A percentile compares a stretch with the other conserved stretches of the same genome.
Conservation (phyloP, 2,113 vertebrate species). For the Empidonax alnorum region DNA sequence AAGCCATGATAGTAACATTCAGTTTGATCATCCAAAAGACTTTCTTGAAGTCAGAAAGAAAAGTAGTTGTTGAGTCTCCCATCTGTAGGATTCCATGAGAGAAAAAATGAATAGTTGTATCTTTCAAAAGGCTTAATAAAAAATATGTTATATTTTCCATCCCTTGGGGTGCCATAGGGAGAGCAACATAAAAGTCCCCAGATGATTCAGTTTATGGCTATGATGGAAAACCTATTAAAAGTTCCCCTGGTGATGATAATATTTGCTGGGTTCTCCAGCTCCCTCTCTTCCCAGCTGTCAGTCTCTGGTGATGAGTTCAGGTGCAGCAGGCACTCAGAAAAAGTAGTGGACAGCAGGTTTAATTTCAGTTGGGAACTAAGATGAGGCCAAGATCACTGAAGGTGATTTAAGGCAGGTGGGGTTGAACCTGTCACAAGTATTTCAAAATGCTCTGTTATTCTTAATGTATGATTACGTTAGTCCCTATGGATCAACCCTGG, state of each 20-base stretch:
- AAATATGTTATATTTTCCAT: slow-evolving; percentile 62
- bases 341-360: slow-evolving; percentile 32
- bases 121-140: slow-evolving; percentile 62
- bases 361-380: slow-evolving; percentile 34
- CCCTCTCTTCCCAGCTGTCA: neutral
- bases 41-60: neutral
- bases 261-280: neutral
- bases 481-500: slow-evolving; percentile 10
- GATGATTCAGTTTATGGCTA: slow-evolving; percentile 22
- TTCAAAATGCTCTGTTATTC: slow-evolving; percentile 60
- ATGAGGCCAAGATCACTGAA: slow-evolving; percentile 44
- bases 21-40: neutral
- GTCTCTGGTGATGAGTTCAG: slow-evolving; percentile 16
- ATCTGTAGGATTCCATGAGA: neutral
- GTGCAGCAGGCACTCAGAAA: slow-evolving; percentile 6
- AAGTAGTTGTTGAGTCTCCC: neutral
- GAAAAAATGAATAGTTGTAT: slow-evolving; percentile 32
- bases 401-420: slow-evolving; percentile 65
- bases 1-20: neutral
- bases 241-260: neutral
- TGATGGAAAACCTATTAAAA: slow-evolving; percentile 58
- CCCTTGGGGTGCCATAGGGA: neutral
- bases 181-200: neutral
- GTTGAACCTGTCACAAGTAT: slow-evolving; percentile 31
- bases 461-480: slow-evolving; percentile 20